Percentiles rank a stretch among this genome's conserved stretches.
These are phyloP conservation scores for Manis crassicaudata DNA, from an alignment of 2,797 vertebrate genomes.

Conservation along the genomic window DNA sequence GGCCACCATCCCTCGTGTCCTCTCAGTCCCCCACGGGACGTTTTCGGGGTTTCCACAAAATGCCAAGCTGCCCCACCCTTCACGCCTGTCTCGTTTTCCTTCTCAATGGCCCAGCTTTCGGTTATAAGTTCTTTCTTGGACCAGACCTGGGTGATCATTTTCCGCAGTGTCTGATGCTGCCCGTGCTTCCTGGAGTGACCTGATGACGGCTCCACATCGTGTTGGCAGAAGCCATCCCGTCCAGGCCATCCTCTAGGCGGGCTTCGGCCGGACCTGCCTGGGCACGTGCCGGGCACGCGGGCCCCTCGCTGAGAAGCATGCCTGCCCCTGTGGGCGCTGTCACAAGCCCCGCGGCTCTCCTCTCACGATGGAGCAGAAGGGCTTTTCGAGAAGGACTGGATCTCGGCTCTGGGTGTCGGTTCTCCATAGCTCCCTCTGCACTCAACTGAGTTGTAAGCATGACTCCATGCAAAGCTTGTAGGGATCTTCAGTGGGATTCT, in stretches of 20 bases:
- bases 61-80: not conserved
- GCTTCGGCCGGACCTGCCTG: not conserved
- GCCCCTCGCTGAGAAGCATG: not conserved
- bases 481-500: not conserved
- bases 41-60: constrained; percentile 37
- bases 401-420: not conserved
- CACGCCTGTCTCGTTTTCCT: not conserved
- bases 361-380: not conserved
- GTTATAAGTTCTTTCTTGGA: not conserved
- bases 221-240: not conserved
- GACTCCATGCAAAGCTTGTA: not conserved
- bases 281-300: not conserved
- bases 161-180: not conserved
- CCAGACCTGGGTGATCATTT: constrained; percentile 4
- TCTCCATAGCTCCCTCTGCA: not conserved
- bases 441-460: not conserved
- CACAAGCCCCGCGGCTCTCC: not conserved
- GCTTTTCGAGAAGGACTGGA: not conserved
- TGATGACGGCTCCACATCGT: not conserved
- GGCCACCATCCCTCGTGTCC: not conserved
- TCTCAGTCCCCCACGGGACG: constrained; percentile 11
- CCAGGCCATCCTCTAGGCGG: not conserved
- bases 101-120: not conserved
- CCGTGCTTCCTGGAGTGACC: not conserved
- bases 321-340: not conserved